A percentile compares a stretch with the other conserved stretches of the same genome.
phyloP scores from a whole-genome alignment of 2,888 invertebrate species.

The Lysandra coridon region DNA sequence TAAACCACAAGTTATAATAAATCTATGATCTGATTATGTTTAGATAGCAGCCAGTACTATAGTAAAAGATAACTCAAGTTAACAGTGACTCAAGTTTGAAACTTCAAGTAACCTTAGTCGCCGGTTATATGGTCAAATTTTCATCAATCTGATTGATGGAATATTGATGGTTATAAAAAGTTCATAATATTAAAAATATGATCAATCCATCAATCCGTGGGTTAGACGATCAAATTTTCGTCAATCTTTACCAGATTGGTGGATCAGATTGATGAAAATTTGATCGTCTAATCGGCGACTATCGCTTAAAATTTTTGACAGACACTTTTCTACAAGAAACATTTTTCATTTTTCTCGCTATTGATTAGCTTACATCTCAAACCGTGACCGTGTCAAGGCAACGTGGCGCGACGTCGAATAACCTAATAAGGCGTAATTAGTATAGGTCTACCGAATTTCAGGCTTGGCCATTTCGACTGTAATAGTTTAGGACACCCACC shows the following conservation, averaged over 20 bases:
- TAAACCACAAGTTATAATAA: neutral
- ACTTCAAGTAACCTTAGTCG: neutral
- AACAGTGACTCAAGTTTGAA: neutral
- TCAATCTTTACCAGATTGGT: too few species aligned
- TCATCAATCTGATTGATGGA: too few species aligned
- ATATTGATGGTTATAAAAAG: too few species aligned
- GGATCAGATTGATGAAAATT: too few species aligned
- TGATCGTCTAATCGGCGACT: too few species aligned
- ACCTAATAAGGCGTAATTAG: neutral
- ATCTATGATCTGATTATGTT: neutral
- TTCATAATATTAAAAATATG: too few species aligned
- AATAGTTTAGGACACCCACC: neutral
- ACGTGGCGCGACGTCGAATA: neutral
- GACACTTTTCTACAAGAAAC: neutral
- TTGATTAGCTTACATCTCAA: neutral
- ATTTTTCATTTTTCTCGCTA: neutral
- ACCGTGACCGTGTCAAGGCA: neutral
- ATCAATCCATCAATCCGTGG: too few species aligned
- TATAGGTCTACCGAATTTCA: neutral
- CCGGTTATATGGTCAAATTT: too few species aligned
- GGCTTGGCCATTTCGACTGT: neutral
- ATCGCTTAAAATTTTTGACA: too few species aligned
- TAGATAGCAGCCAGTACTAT: neutral
- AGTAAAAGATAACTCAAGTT: neutral
- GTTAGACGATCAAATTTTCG: too few species aligned